phyloP scores from a whole-genome alignment of 2,888 invertebrate genomes.

The Nephrotoma guestfalica region DNA sequence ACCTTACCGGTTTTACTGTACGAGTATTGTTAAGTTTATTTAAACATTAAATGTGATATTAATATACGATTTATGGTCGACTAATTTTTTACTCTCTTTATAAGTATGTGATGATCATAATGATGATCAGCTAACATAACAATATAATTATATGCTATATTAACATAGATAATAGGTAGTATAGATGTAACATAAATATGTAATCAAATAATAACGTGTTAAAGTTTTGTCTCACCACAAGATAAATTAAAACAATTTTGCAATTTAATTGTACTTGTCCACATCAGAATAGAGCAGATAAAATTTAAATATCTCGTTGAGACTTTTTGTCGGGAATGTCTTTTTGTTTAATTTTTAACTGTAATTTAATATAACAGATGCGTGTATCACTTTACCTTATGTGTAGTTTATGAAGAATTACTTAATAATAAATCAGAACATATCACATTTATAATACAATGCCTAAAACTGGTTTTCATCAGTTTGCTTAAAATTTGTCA shows the following conservation, averaged over 20 bases:
- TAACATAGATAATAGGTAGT: neutral
- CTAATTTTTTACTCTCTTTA: neutral
- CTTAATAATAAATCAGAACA: no score
- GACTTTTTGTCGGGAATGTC: neutral
- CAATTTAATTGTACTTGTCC: no score
- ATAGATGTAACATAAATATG: no score
- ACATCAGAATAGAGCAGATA: neutral
- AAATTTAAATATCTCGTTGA: neutral
- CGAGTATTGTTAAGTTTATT: neutral
- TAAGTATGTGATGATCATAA: neutral
- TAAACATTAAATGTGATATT: neutral
- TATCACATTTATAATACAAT: no score
- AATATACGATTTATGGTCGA: neutral
- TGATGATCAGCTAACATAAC: neutral
- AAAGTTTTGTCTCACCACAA: neutral
- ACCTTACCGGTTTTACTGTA: no score
- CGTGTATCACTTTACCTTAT: neutral
- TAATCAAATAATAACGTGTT: neutral
- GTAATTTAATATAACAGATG: neutral
- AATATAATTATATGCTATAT: neutral
- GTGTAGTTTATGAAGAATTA: no score
- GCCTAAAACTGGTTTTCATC: no score
- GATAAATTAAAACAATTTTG: neutral
- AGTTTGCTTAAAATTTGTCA: no score
- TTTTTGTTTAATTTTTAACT: neutral